These are phyloP conservation scores for Philereme vetulata DNA, from an alignment of 2,888 invertebrate genomes.

Conservation along the genomic window DNA sequence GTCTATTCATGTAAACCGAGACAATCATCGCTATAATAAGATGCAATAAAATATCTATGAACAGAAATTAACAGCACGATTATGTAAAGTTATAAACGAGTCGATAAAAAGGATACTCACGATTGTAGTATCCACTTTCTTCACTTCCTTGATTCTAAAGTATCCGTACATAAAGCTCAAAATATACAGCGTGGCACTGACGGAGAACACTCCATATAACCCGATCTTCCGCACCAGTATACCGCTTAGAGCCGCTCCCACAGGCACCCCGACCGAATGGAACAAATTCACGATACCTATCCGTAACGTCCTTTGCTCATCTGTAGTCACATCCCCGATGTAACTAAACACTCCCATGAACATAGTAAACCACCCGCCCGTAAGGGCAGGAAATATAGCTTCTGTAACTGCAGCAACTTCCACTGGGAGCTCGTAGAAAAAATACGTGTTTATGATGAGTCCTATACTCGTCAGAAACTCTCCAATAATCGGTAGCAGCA, in stretches of 20 bases:
- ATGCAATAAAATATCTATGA: slow-evolving; percentile 6
- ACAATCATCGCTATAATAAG: slow-evolving; percentile 23
- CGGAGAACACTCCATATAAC: slow-evolving; percentile 91
- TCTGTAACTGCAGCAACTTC: slow-evolving; percentile 92
- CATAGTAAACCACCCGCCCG: slow-evolving; percentile 95
- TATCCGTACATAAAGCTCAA: slow-evolving; percentile 90
- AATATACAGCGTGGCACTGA: slow-evolving; percentile 89
- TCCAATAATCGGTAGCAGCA: slow-evolving; percentile 91
- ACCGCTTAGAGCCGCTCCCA: slow-evolving; percentile 95
- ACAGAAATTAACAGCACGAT: slow-evolving; percentile 6
- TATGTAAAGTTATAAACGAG: slow-evolving; percentile 7
- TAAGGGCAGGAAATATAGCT: slow-evolving; percentile 91
- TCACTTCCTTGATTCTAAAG: slow-evolving; percentile 88
- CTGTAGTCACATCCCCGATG: slow-evolving; percentile 93
- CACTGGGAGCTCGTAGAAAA: slow-evolving; percentile 90
- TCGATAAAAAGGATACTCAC: slow-evolving; percentile 54
- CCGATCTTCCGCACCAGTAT: slow-evolving; percentile 89
- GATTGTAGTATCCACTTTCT: slow-evolving; percentile 59
- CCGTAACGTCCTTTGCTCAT: slow-evolving; percentile 91
- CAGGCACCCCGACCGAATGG: slow-evolving; percentile 93
- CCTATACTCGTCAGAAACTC: slow-evolving; percentile 91
- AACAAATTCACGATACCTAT: slow-evolving; percentile 95
- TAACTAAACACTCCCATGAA: slow-evolving; percentile 96
- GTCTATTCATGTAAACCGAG: slow-evolving; percentile 35
- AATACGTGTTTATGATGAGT: slow-evolving; percentile 90